A percentile compares a stretch with the other conserved stretches of the same genome.
Conservation (phyloP, 1,140 invertebrate genomes). For the Drosophila burlai region DNA sequence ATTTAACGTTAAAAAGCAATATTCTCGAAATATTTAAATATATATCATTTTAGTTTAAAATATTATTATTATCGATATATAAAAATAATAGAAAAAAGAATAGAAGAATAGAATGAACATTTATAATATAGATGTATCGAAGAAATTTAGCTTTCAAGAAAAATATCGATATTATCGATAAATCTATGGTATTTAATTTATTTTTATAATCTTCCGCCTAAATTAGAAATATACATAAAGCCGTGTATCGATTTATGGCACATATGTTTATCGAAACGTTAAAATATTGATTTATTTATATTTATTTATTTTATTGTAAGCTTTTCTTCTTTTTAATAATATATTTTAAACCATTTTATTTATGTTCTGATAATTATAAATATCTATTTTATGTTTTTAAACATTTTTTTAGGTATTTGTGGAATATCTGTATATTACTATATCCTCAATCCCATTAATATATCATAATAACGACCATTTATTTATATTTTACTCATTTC, state of each 20-base stretch:
- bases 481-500: not conserved
- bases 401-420: not conserved
- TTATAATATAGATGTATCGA: not conserved
- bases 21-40: not conserved
- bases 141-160: not conserved
- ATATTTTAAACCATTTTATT: not conserved
- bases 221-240: not conserved
- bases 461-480: not conserved
- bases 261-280: not conserved
- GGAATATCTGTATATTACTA: not conserved
- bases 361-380: not conserved
- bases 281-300: not conserved
- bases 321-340: not conserved
- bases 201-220: not conserved
- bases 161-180: not conserved
- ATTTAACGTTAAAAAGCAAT: too few species aligned
- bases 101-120: too few species aligned
- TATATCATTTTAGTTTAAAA: not conserved
- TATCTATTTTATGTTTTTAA: not conserved
- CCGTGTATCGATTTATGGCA: not conserved
- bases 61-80: not conserved
- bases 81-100: too few species aligned
- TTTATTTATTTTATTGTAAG: not conserved
- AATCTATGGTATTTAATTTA: not conserved
- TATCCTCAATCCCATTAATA: not conserved